Base-by-base conservation (phyloP, 2,113 vertebrate genomes). In the Megaceryle maxima region DNA sequence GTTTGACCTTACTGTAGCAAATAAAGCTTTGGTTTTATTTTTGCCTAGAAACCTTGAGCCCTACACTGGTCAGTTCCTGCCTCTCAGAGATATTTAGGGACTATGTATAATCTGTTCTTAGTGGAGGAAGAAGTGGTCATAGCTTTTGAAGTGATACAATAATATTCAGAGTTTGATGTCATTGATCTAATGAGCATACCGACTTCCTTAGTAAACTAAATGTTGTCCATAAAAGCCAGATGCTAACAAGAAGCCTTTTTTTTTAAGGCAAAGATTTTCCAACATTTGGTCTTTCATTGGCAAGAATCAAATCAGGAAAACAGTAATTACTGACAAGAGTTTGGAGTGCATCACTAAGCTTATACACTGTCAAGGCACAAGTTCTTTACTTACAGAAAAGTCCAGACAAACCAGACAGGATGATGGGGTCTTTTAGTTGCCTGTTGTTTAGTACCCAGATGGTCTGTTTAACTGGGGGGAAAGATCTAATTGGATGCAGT, bases 181-280 rank as follows among this genome's bases (percentile, higher is more conserved):
- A 63, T 76, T 94, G 1, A 16, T 87, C 85, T 90, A 85, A 53
- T 72, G 67, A 97, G 57, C 7, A 1, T 88, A 78, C 73, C 64
- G 46, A 73, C 55, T 92, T 94, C 62, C 74, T 82, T 56, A 77
- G 87, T 76, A 97, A 96, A 88, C 63, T 76, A 97, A 96, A 88
- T 66, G 13, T 29, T 66, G 8, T 9, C 87, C 66, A 28, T 66
- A 89, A 96, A 95, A 97, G 63, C 59, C 64, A 84, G 62, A 74
- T 16, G 69, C 81, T 94, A 89, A 46, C 59, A 83, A 75, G 53
- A 78, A 83, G 16, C 16, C 77, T 83, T 60, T 22, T 20, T 67
- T 69, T 83, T 63, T 18, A 70, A 59, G 56, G 41, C 72, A 80
- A 63, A 83, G 63, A 37, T 59, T 88, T 89, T 75, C 48, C 78